These are phyloP conservation scores for Hirtodrosophila confusa DNA, from an alignment of 2,888 invertebrate genomes.

Conservation along the genomic window DNA sequence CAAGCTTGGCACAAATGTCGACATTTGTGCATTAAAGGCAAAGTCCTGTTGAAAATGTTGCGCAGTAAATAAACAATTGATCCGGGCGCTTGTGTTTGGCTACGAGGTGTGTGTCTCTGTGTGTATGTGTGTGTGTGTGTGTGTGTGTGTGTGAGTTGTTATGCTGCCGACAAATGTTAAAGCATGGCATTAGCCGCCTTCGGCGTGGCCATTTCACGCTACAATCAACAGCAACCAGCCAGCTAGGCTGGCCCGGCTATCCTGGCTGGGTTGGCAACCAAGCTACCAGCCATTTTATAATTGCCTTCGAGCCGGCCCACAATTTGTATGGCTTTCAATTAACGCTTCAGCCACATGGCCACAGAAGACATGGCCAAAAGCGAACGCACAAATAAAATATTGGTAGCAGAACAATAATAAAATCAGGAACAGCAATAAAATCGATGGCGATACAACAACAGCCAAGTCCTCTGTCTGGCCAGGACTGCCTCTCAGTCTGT, in stretches of 20 bases:
- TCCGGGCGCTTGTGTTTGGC: conserved; percentile 42
- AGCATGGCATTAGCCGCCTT: conserved; percentile 52
- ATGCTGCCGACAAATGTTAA: conserved; percentile 49
- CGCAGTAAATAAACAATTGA: conserved; percentile 78
- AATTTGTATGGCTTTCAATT: conserved; percentile 79
- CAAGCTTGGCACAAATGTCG: conserved; percentile 56
- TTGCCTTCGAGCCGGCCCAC: conserved; percentile 66
- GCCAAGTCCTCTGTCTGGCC: conserved; percentile 17
- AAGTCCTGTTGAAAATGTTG: conserved; percentile 75
- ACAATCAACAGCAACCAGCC: conserved; percentile 62
- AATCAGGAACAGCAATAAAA: conserved; percentile 55
- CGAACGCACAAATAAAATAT: conserved; percentile 71
- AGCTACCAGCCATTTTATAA: conserved; percentile 60
- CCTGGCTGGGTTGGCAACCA: conserved; percentile 11
- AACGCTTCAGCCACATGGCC: conserved; percentile 52
- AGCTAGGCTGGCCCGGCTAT: conserved; percentile 12
- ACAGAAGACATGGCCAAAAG: conserved; percentile 52
- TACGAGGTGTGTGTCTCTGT: not conserved
- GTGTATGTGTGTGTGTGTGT: not conserved
- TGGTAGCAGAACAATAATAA: conserved; percentile 52
- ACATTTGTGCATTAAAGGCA: conserved; percentile 65
- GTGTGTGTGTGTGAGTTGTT: conserved; percentile 8
- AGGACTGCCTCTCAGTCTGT: conserved; percentile 31
- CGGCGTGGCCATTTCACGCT: conserved; percentile 61
- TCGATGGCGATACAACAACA: conserved; percentile 64